Percentiles rank a stretch among this genome's conserved stretches.
Conservation (phyloP, 2,888 invertebrate species). For the Eupithecia vulgata region DNA sequence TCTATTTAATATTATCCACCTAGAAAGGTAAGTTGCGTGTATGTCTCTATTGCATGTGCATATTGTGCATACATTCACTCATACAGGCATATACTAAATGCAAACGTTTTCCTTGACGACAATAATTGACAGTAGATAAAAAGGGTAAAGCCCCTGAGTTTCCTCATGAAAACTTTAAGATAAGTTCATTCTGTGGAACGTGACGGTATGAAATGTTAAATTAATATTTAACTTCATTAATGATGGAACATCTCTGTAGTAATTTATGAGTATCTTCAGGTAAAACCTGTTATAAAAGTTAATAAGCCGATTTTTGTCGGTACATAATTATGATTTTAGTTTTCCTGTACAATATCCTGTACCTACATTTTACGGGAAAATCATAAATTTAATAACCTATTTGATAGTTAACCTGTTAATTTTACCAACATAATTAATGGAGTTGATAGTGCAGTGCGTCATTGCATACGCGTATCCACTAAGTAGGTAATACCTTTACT, state of each 20-base stretch:
- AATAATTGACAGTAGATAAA: background rate
- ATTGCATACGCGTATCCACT: background rate
- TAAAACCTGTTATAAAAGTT: background rate
- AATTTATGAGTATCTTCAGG: background rate
- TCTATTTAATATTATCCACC: no score
- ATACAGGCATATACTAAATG: background rate
- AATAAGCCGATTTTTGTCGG: background rate
- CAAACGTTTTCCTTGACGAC: background rate
- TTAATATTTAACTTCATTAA: background rate
- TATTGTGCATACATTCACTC: no score
- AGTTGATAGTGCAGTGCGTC: background rate
- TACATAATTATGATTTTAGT: background rate
- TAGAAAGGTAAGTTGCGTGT: no score
- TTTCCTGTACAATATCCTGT: background rate
- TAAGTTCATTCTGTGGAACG: background rate
- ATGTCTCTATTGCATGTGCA: background rate
- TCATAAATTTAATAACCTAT: background rate
- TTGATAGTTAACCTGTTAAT: background rate
- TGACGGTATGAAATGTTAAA: background rate
- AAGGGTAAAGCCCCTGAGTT: background rate
- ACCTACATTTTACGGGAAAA: background rate
- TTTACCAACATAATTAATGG: background rate
- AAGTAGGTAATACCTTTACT: background rate
- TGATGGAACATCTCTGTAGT: background rate
- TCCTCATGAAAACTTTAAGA: background rate